These are phyloP conservation scores for Probosciger aterrimus DNA, from an alignment of 2,113 vertebrate species.

Conservation along the genomic window DNA sequence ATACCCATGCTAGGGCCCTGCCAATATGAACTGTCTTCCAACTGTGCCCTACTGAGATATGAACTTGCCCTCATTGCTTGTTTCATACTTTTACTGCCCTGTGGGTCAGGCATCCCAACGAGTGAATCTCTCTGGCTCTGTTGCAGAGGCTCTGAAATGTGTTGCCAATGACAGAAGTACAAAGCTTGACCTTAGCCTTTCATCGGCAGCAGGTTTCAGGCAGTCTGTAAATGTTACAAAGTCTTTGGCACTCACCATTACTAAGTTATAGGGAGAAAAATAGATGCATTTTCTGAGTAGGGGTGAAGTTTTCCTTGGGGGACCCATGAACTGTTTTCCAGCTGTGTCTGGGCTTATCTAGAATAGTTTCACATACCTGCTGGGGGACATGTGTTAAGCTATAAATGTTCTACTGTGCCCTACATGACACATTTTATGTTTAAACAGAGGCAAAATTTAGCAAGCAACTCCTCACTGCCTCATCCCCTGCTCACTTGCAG, in stretches of 20 bases:
- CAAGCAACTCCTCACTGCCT: background rate
- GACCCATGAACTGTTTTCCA: constrained; percentile 32
- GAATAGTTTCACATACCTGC: constrained; percentile 34
- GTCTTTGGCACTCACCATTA: background rate
- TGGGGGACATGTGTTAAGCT: constrained; percentile 14
- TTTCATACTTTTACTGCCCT: constrained; percentile 60
- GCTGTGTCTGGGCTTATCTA: constrained; percentile 40
- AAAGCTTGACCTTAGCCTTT: constrained; percentile 61
- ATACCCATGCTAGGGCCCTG: constrained; percentile 26
- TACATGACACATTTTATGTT: constrained; percentile 28
- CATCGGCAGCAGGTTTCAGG: constrained; percentile 21
- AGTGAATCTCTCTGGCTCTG: constrained; percentile 33
- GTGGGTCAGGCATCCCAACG: constrained; percentile 42
- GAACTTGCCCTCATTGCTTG: constrained; percentile 45
- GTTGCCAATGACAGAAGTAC: constrained; percentile 55
- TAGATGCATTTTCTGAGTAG: constrained; percentile 33
- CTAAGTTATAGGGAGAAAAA: constrained; percentile 26
- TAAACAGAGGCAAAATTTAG: constrained; percentile 29
- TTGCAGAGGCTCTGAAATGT: constrained; percentile 4
- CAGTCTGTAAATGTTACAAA: background rate
- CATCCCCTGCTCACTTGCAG: background rate
- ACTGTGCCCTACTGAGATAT: constrained; percentile 61
- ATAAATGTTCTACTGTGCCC: constrained; percentile 28
- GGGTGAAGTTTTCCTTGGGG: constrained; percentile 30
- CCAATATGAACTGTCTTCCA: constrained; percentile 53